These are phyloP conservation scores for Actenoides lindsayi DNA, from an alignment of 2,113 vertebrate species.

Conservation along the genomic window DNA sequence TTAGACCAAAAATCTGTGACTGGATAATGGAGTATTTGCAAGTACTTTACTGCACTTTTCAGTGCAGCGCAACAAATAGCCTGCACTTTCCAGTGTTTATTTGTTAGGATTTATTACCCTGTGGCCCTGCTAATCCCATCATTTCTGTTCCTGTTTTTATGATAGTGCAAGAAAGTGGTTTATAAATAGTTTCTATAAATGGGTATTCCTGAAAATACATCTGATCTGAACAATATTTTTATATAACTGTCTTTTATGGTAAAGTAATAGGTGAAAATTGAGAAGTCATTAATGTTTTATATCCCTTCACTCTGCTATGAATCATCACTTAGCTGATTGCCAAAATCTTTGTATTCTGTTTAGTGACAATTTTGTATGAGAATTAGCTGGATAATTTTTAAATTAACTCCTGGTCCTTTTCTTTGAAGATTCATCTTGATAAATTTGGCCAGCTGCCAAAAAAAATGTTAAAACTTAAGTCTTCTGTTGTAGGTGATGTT, in stretches of 20 bases:
- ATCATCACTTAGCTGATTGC: slow-evolving; percentile 40
- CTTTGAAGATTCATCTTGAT: background rate
- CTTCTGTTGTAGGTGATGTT: background rate
- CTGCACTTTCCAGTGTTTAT: slow-evolving; percentile 18
- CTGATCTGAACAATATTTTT: slow-evolving; percentile 45
- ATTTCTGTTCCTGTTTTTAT: slow-evolving; percentile 54
- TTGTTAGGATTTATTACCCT: slow-evolving; percentile 53
- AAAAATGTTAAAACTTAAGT: background rate
- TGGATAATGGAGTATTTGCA: slow-evolving; percentile 59
- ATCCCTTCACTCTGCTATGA: slow-evolving; percentile 19
- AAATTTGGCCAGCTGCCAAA: background rate
- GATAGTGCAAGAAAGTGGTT: slow-evolving; percentile 30
- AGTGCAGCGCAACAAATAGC: slow-evolving; percentile 37
- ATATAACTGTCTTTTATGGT: slow-evolving; percentile 48
- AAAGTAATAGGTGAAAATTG: slow-evolving; percentile 59
- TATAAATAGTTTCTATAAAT: slow-evolving; percentile 60
- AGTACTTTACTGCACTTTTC: slow-evolving; percentile 55
- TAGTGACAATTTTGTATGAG: slow-evolving; percentile 24
- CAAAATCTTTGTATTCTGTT: slow-evolving; percentile 45
- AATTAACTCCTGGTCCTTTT: background rate
- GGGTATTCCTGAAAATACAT: slow-evolving; percentile 58
- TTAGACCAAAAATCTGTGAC: slow-evolving; percentile 57
- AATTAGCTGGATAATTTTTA: slow-evolving; percentile 10
- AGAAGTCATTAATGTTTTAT: slow-evolving; percentile 57
- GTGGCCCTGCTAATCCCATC: slow-evolving; percentile 14